These are phyloP conservation scores for Tortrix viridana DNA, from an alignment of 2,888 invertebrate species.

Conservation along the genomic window DNA sequence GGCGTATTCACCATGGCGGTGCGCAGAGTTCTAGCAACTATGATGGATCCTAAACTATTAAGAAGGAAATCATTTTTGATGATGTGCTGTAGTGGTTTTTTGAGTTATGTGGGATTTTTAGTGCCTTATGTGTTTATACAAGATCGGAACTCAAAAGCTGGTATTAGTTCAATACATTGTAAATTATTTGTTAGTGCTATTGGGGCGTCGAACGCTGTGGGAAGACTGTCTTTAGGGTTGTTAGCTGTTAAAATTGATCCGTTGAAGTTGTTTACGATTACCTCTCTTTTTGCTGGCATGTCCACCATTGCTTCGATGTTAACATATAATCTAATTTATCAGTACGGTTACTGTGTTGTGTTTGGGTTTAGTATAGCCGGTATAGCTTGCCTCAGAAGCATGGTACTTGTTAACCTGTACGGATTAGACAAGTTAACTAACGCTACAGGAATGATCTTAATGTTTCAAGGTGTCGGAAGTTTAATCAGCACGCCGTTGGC, in stretches of 20 bases:
- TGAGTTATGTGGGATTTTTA: conserved; percentile 64
- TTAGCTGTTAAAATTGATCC: conserved; percentile 64
- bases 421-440: conserved; percentile 76
- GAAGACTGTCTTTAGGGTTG: conserved; percentile 60
- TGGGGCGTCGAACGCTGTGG: conserved; percentile 63
- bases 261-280: conserved; percentile 50
- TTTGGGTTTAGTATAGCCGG: conserved; percentile 67
- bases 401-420: conserved; percentile 67
- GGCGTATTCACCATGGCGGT: conserved; percentile 72
- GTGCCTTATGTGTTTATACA: conserved; percentile 71
- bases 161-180: conserved; percentile 60
- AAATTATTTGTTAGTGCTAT: conserved; percentile 68
- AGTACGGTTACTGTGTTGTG: conserved; percentile 61
- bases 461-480: conserved; percentile 72
- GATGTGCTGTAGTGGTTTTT: conserved; percentile 60
- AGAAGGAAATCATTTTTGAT: conserved; percentile 62
- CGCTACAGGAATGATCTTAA: conserved; percentile 69
- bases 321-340: conserved; percentile 62
- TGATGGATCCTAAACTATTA: conserved; percentile 72
- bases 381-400: conserved; percentile 62
- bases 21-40: conserved; percentile 72
- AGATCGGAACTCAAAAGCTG: conserved; percentile 59
- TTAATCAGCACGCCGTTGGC: conserved; percentile 71
- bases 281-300: conserved; percentile 57
- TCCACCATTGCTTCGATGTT: conserved; percentile 60